Conservation (phyloP, 2,888 invertebrate genomes). For the Neoascia interrupta region DNA sequence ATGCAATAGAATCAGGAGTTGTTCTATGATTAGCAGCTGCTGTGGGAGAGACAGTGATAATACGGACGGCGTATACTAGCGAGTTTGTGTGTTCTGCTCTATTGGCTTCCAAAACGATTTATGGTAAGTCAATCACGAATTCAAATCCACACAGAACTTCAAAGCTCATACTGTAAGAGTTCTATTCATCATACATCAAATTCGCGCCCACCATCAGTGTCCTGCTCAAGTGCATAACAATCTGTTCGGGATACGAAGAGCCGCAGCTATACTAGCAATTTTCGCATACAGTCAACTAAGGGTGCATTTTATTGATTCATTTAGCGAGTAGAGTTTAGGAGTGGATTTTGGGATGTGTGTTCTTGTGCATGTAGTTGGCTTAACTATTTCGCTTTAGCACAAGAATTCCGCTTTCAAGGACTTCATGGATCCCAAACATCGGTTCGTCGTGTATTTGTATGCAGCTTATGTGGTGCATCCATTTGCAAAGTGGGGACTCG, state of each 20-base stretch:
- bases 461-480: no score
- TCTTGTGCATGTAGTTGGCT: slow-evolving; percentile 14
- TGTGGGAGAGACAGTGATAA: slow-evolving; percentile 1
- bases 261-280: slow-evolving; percentile 25
- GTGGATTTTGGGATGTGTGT: slow-evolving; percentile 12
- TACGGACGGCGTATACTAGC: no score
- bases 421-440: slow-evolving; percentile 1
- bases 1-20: not conserved
- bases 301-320: slow-evolving; percentile 34
- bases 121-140: slow-evolving; percentile 38
- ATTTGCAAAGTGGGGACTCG: no score
- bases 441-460: no score
- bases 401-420: slow-evolving; percentile 1
- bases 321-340: not conserved
- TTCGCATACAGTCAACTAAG: slow-evolving; percentile 5
- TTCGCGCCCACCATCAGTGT: slow-evolving; percentile 4
- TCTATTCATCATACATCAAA: slow-evolving; percentile 10
- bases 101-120: slow-evolving; percentile 46
- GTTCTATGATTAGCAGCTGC: slow-evolving; percentile 19
- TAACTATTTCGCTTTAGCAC: slow-evolving; percentile 20
- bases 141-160: slow-evolving; percentile 28
- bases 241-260: slow-evolving; percentile 15
- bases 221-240: slow-evolving; percentile 20
- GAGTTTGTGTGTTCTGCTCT: slow-evolving; percentile 24
- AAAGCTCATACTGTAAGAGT: not conserved